phyloP scores from a whole-genome alignment of 2,888 invertebrate genomes.

The Isoperla grammatica region DNA sequence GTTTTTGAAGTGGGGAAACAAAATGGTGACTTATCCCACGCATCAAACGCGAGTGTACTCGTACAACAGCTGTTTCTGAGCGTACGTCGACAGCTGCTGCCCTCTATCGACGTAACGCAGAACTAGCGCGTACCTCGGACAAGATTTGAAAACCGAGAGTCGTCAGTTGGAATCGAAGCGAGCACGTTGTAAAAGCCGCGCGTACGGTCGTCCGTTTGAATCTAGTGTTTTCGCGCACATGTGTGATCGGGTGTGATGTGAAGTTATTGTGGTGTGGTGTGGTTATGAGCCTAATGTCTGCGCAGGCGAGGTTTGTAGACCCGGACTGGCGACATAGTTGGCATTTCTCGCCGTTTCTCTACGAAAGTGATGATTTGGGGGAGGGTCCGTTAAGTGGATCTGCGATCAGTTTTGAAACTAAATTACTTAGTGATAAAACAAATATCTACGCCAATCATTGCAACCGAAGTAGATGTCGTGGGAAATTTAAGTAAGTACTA shows the following conservation, averaged over 20 bases:
- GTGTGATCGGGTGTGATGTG: neutral
- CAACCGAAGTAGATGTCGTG: slow-evolving; percentile 3
- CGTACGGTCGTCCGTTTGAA: too few relatives aligned
- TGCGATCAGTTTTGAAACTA: slow-evolving; percentile 8
- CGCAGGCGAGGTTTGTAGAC: neutral
- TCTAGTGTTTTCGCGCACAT: neutral
- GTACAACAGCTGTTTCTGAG: too few relatives aligned
- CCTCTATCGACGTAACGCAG: slow-evolving; percentile 4
- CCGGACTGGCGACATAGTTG: slow-evolving; percentile 41
- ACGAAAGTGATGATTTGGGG: neutral
- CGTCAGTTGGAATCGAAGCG: neutral
- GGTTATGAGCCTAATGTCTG: slow-evolving; percentile 10
- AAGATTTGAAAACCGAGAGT: slow-evolving; percentile 11
- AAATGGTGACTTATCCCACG: too few relatives aligned
- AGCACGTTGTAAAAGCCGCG: too few relatives aligned
- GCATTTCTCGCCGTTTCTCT: slow-evolving; percentile 40
- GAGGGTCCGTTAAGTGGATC: slow-evolving; percentile 1
- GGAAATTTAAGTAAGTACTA: slow-evolving; percentile 2
- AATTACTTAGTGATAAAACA: slow-evolving; percentile 1
- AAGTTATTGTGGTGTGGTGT: neutral
- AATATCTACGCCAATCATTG: neutral
- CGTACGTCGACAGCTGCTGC: neutral
- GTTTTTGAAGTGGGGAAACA: too few relatives aligned
- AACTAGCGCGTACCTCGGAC: neutral
- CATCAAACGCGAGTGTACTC: too few relatives aligned